These are phyloP conservation scores for Trachelus iudaicus DNA, from an alignment of 2,888 invertebrate species.

Conservation along the genomic window DNA sequence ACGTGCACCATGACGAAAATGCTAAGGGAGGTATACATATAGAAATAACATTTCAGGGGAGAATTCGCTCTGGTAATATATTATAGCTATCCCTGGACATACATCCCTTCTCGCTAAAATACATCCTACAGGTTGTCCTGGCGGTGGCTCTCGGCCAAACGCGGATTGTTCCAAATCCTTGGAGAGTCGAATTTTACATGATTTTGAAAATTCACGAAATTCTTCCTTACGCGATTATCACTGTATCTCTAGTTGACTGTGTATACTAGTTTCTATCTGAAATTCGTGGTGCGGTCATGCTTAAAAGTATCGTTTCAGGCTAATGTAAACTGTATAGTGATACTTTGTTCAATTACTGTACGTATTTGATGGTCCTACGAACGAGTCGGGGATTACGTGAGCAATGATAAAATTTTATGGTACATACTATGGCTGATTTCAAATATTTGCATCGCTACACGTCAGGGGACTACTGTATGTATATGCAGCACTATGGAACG, in stretches of 20 bases:
- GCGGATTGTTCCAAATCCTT: not conserved
- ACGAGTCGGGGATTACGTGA: not conserved
- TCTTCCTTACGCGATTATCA: not conserved
- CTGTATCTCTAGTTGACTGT: not conserved
- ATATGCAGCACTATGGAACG: slow-evolving; percentile 24
- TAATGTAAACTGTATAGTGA: not conserved
- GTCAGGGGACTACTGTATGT: not conserved
- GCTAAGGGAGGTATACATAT: not conserved
- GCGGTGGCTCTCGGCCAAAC: not conserved
- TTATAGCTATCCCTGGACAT: not conserved
- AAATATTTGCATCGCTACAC: not conserved
- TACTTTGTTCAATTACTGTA: not conserved
- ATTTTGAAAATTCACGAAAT: not conserved
- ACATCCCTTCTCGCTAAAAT: not conserved
- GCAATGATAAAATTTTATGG: not conserved
- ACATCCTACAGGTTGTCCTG: not conserved
- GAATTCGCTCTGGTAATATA: not conserved
- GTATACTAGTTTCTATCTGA: not conserved
- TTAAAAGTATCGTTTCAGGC: no score
- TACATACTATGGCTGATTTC: not conserved
- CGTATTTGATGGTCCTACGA: not conserved
- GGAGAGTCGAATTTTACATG: not conserved
- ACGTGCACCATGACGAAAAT: not conserved
- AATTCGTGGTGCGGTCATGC: not conserved
- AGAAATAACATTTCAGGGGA: not conserved